Conservation (phyloP, 1,140 invertebrate genomes). For the Nebria ingens region DNA sequence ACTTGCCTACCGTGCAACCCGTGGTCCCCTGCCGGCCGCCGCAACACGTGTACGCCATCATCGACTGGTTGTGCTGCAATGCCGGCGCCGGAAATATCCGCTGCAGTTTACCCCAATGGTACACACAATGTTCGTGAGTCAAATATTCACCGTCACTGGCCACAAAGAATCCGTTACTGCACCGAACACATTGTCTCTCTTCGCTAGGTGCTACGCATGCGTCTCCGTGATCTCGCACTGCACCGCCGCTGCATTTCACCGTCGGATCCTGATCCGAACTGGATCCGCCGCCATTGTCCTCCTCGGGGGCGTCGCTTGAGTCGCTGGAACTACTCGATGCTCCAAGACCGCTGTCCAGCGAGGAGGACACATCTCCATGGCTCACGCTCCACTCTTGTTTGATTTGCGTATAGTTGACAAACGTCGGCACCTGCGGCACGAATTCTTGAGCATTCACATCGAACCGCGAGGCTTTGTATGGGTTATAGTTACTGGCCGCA, state of each 20-base stretch:
- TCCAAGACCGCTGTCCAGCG: too few species aligned
- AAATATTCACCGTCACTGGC: slow-evolving; percentile 53
- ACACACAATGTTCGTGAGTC: slow-evolving; percentile 55
- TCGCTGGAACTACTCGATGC: slow-evolving; percentile 35
- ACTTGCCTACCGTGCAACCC: slow-evolving; percentile 52
- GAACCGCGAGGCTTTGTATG: slow-evolving; percentile 25
- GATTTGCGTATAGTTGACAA: slow-evolving; percentile 15
- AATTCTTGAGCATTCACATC: slow-evolving; percentile 57
- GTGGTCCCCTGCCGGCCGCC: slow-evolving; percentile 26
- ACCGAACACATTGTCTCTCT: slow-evolving; percentile 59
- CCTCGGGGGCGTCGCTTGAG: slow-evolving; percentile 30
- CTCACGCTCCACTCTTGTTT: slow-evolving; percentile 20
- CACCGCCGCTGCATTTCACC: slow-evolving; percentile 19
- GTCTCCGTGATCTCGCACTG: not conserved
- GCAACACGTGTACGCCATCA: slow-evolving; percentile 50
- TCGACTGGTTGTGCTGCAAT: too few species aligned
- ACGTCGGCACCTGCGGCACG: slow-evolving; percentile 37
- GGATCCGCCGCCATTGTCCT: slow-evolving; percentile 30
- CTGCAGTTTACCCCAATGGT: slow-evolving; percentile 68
- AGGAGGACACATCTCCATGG: too few species aligned
- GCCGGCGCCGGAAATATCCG: slow-evolving; percentile 25
- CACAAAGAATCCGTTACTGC: slow-evolving; percentile 57
- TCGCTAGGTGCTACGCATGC: slow-evolving; percentile 32
- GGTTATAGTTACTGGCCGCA: slow-evolving; percentile 21
- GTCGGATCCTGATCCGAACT: slow-evolving; percentile 43